Percentiles rank a stretch among this genome's conserved stretches.
phyloP scores from a whole-genome alignment of 2,888 invertebrate species.

The Platerodrilus igneus region DNA sequence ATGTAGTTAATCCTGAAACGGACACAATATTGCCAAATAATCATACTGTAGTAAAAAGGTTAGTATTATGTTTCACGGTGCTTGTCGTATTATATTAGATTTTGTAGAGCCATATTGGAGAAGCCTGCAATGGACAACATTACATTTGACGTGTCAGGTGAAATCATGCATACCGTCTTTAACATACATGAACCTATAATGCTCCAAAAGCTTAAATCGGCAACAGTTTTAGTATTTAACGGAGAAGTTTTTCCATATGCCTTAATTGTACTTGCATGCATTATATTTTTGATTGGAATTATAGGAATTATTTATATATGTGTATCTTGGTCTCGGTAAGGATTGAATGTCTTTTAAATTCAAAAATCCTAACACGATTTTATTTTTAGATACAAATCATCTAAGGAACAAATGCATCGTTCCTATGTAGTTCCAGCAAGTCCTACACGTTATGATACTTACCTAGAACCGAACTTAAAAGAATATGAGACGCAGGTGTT shows the following conservation, averaged over 20 bases:
- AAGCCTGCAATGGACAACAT: constrained; percentile 61
- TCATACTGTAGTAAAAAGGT: constrained; percentile 65
- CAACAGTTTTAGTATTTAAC: constrained; percentile 45
- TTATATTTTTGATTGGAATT: constrained; percentile 82
- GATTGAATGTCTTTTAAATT: no score
- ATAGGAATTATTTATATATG: constrained; percentile 91
- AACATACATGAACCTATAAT: constrained; percentile 60
- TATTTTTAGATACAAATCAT: constrained; percentile 70
- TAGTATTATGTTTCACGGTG: constrained; percentile 41
- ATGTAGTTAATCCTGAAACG: constrained; percentile 73
- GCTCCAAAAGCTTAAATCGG: constrained; percentile 45
- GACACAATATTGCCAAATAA: constrained; percentile 72
- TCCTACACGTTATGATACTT: constrained; percentile 65
- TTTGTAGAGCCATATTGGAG: constrained; percentile 55
- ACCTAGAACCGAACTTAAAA: constrained; percentile 75
- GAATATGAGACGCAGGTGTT: constrained; percentile 94
- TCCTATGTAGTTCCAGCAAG: constrained; percentile 55
- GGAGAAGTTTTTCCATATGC: constrained; percentile 81
- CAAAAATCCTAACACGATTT: constrained; percentile 1
- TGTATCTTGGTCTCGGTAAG: constrained; percentile 87
- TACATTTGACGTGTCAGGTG: constrained; percentile 63
- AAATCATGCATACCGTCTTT: constrained; percentile 64
- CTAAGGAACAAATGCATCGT: constrained; percentile 63
- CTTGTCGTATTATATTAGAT: constrained; percentile 6
- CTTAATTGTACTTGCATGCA: constrained; percentile 78